Base-by-base conservation (phyloP, 2,888 invertebrate species). In the Sphaerophoria rueppellii region DNA sequence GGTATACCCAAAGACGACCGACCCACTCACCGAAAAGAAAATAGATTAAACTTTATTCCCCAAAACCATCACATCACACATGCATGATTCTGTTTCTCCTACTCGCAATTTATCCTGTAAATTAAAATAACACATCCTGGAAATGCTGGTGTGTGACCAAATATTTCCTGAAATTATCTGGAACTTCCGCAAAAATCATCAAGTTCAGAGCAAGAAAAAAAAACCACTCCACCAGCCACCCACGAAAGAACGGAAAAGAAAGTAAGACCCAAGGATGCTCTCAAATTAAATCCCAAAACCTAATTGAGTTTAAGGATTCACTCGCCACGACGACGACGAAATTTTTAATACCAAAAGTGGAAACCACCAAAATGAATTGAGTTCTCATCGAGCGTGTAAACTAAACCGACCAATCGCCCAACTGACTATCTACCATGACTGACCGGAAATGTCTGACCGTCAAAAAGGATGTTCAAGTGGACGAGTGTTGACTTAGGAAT, bases 221-320 rank as follows among this genome's bases (percentile, higher is more conserved):
- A 46, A 61, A 34, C 16, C 34, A 6, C 35, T 43, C 6, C n/a
- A 0, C 16, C 5, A 16, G 16, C 16, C 11, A 5, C 11, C 9
- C n/a, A 50, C 14, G 12, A 50, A 50, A 0, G 4, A 57, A 4
- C 2, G 9, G 16, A 70, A 40, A 81, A 43, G 67, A 67, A 82
- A 77, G 72, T 73, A 79, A 79, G 73, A 60, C 46, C 73, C 35
- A 69, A 69, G 52, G 82, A 78, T 70, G 48, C 82, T 77, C 82
- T 77, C 82, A 61, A 77, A 69, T 75, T 72, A 77, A 77, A 78
- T 58, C 73, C 69, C 78, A 46, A 69, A 50, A 70, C 50, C 78
- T 78, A 78, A 82, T 78, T 82, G 73, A 82, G 69, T 78, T 73
- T 70, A 73, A 82, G 82, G 61, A 73, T 57, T 70, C 78, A n/a